These are phyloP conservation scores for Amblyjoppa fuscipennis DNA, from an alignment of 2,888 invertebrate species.

Conservation along the genomic window DNA sequence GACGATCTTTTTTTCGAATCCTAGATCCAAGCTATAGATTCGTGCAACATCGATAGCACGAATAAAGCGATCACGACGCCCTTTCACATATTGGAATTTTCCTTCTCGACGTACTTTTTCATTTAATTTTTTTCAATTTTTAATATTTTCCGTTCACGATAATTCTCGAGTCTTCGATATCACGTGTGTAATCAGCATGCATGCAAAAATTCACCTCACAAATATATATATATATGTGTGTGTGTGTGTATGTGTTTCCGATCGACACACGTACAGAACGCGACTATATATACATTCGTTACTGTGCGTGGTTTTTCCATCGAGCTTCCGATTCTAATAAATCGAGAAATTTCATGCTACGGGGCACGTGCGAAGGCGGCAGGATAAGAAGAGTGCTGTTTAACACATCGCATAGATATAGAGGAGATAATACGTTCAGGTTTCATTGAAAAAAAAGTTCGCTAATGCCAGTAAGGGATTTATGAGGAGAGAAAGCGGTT, in stretches of 20 bases:
- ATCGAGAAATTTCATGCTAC: slow-evolving; percentile 42
- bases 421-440: slow-evolving; percentile 20
- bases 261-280: slow-evolving; percentile 5
- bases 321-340: slow-evolving; percentile 10
- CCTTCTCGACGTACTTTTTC: not conserved
- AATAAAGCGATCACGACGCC: not conserved
- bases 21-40: not conserved
- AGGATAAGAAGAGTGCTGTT: slow-evolving; percentile 56
- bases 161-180: slow-evolving; percentile 43
- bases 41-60: not conserved
- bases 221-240: not conserved
- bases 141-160: not conserved
- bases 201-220: slow-evolving; percentile 41
- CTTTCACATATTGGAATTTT: not conserved
- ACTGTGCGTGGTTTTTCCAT: slow-evolving; percentile 40
- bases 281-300: slow-evolving; percentile 1
- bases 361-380: slow-evolving; percentile 44
- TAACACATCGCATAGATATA: slow-evolving; percentile 21
- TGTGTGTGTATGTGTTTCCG: not conserved
- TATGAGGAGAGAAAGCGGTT: slow-evolving; percentile 53
- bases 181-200: slow-evolving; percentile 36
- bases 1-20: not conserved
- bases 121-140: not conserved
- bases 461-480: slow-evolving; percentile 50
- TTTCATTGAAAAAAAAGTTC: slow-evolving; percentile 50